Percentiles rank a stretch among this genome's conserved stretches.
These are phyloP conservation scores for Leuciscus waleckii DNA, from an alignment of 2,797 vertebrate genomes.

Conservation along the genomic window DNA sequence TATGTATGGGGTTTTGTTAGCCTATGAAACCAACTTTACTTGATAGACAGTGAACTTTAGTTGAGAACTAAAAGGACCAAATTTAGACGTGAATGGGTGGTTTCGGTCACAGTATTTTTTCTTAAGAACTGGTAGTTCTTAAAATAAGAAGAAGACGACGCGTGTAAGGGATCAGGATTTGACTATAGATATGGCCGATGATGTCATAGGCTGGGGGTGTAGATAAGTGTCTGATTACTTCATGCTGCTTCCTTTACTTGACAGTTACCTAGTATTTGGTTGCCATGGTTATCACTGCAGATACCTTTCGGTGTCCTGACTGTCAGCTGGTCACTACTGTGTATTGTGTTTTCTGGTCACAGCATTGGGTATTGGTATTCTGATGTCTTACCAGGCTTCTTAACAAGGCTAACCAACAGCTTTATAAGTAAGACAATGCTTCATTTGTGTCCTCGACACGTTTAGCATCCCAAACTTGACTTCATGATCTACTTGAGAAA, in stretches of 20 bases:
- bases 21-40: background rate
- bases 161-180: background rate
- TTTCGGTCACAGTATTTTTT: background rate
- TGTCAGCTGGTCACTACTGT: background rate
- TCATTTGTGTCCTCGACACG: background rate
- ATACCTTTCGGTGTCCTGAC: background rate
- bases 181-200: background rate
- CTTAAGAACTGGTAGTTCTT: background rate
- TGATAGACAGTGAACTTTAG: background rate
- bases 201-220: slow-evolving; percentile 17
- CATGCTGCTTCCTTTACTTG: slow-evolving; percentile 3
- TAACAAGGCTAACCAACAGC: background rate
- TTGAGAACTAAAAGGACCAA: background rate
- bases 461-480: background rate
- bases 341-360: background rate
- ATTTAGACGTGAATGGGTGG: background rate
- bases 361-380: background rate
- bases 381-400: background rate
- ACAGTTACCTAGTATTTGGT: background rate
- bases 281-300: slow-evolving; percentile 16
- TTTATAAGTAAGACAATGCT: background rate
- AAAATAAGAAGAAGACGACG: background rate
- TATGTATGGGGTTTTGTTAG: background rate
- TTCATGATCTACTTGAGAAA: background rate
- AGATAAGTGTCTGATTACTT: slow-evolving; percentile 14